Percentiles rank a stretch among this genome's conserved stretches.
Conservation (phyloP, 2,888 invertebrate species). For the Lasioglossum oenotherae region DNA sequence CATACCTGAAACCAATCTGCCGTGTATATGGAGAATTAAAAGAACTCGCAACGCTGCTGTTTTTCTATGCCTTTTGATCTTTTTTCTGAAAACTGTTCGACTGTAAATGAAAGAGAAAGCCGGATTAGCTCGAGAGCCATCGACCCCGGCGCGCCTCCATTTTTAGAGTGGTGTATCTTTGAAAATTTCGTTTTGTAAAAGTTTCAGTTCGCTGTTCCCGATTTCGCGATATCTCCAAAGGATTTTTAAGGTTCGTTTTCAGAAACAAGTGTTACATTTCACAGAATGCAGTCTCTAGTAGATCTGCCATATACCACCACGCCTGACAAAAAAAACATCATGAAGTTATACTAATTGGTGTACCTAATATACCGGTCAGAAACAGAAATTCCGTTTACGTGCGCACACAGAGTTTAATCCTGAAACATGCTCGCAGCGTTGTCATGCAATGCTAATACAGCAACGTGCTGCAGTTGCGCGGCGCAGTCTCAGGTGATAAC, state of each 20-base stretch:
- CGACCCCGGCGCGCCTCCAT: background rate
- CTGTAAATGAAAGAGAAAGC: background rate
- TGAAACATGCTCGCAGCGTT: conserved; percentile 5
- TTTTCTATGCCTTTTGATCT: background rate
- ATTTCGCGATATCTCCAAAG: background rate
- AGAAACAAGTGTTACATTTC: background rate
- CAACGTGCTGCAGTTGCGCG: background rate
- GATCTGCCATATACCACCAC: background rate
- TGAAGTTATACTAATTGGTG: background rate
- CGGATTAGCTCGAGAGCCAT: background rate
- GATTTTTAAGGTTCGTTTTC: background rate
- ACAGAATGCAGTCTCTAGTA: background rate
- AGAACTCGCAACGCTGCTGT: background rate
- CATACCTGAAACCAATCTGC: too few relatives aligned
- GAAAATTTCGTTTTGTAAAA: background rate
- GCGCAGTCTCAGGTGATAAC: background rate
- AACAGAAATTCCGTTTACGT: background rate
- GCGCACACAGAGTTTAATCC: background rate
- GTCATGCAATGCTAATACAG: background rate
- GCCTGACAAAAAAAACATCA: background rate
- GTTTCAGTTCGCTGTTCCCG: background rate
- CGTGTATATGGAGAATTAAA: background rate
- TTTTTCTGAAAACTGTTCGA: background rate
- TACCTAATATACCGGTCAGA: background rate
- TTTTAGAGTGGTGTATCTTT: background rate